phyloP scores from a whole-genome alignment of 2,888 invertebrate species.

The Eupithecia dodoneata region DNA sequence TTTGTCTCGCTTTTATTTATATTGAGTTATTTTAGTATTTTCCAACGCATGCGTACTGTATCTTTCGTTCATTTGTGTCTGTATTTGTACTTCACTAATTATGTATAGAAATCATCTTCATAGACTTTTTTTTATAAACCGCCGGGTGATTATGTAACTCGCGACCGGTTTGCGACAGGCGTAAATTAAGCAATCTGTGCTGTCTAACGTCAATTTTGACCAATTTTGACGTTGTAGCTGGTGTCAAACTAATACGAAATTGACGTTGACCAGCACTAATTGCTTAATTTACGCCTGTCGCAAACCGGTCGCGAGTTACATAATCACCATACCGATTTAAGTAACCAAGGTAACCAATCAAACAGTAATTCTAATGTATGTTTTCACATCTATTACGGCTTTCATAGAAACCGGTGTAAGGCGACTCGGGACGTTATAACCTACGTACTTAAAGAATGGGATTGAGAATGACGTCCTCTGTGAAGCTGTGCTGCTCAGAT shows the following conservation, averaged over 20 bases:
- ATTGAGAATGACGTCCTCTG: background rate
- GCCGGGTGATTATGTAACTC: too few species aligned
- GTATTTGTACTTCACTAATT: slow-evolving; percentile 21
- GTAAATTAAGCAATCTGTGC: too few species aligned
- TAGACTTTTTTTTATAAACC: background rate
- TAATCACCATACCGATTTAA: too few species aligned
- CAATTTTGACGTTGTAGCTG: too few species aligned
- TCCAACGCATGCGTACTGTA: slow-evolving; percentile 45
- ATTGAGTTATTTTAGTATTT: slow-evolving; percentile 9
- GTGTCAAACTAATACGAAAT: too few species aligned
- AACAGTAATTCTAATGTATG: background rate
- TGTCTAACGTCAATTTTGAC: too few species aligned
- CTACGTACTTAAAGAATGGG: background rate
- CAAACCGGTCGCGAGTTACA: too few species aligned
- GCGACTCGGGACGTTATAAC: background rate
- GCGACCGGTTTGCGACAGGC: too few species aligned
- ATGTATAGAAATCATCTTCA: slow-evolving; percentile 14
- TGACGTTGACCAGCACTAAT: too few species aligned
- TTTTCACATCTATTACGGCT: background rate
- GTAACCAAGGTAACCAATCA: background rate
- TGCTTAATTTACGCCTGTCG: too few species aligned
- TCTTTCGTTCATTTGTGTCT: slow-evolving; percentile 37
- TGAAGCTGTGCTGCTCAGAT: background rate
- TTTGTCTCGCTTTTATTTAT: slow-evolving; percentile 14
- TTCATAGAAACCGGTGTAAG: background rate